phyloP scores from a whole-genome alignment of 2,113 vertebrate genomes.

The Strix aluco region DNA sequence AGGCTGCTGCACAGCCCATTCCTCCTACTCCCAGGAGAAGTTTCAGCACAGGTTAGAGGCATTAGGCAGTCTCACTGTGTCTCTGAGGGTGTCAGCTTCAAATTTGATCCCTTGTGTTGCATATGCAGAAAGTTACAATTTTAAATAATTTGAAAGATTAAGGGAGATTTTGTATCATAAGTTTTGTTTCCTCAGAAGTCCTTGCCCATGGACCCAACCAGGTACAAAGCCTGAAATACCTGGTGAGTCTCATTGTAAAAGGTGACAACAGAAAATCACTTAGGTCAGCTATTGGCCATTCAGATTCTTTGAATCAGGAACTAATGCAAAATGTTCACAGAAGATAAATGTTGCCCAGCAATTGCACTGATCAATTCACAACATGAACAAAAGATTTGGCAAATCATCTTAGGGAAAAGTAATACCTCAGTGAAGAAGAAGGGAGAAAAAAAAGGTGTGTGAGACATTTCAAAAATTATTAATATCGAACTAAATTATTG shows the following conservation, averaged over 20 bases:
- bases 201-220: not conserved
- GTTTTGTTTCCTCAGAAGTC: not conserved
- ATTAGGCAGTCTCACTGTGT: not conserved
- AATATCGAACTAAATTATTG: conserved; percentile 1
- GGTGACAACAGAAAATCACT: not conserved
- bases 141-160: not conserved
- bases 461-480: conserved; percentile 10
- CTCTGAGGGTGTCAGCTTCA: not conserved
- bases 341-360: conserved; percentile 28
- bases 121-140: not conserved
- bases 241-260: not conserved
- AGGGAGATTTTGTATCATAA: not conserved
- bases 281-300: not conserved
- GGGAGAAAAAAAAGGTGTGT: not conserved
- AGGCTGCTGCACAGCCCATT: not conserved
- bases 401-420: not conserved
- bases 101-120: not conserved
- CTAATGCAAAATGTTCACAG: not conserved
- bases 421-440: not conserved
- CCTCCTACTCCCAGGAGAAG: not conserved
- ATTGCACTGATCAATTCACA: conserved; percentile 28
- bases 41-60: not conserved
- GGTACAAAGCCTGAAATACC: not conserved
- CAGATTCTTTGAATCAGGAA: not conserved
- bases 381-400: conserved; percentile 29